Base-by-base conservation (phyloP, 2,888 invertebrate species). In the Nudaria mundana region DNA sequence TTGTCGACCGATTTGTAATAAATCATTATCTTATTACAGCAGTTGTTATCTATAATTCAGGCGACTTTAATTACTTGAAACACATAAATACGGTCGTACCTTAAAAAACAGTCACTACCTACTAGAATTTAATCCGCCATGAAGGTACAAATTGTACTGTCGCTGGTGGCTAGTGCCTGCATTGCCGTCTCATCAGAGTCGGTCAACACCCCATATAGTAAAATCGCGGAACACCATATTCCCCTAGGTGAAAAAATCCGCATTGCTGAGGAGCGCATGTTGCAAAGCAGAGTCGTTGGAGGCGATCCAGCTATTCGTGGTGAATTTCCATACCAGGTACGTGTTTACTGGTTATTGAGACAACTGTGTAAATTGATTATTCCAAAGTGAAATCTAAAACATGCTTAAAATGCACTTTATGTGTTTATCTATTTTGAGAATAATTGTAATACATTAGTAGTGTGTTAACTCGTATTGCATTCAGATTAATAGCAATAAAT, bases 171-270 rank as follows among this genome's bases (percentile, higher is more conserved):
- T 5, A 7, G 11, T 11, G 30, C 11, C 10, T 16, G 18, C 18
- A 15, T 15, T 4, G 12, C 16, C 11, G 16, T 18, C 28, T 15
- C 14, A 5, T 14, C 28, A n/a, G 28, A 28, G 14, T 14, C 28
- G 8, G 28, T 15, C 15, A 14, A 30, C 11, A 8, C 30, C 7
- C 30, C 18, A 1, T 30, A 30, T 3, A 30, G 31, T n/a, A 13
- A 22, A 12, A 31, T 31, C 12, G 12, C 20, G 5, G 31, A 31
- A 2, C 11, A 18, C n/a, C 23, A 12, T 12, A 37, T 37, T 10
- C 37, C 37, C 3, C 30, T 40, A 12, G 44, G 36, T 11, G 31
- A 36, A 11, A 34, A 33, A 33, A 23, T 39, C 14, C 33, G 38
- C 22, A 10, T 24, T 30, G 16, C 29, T 5, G 37, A 37, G 16